Evolutionary conservation across 2,113 vertebrate genomes (phyloP).

Genomic region (Apodemus speciosus): DNA sequence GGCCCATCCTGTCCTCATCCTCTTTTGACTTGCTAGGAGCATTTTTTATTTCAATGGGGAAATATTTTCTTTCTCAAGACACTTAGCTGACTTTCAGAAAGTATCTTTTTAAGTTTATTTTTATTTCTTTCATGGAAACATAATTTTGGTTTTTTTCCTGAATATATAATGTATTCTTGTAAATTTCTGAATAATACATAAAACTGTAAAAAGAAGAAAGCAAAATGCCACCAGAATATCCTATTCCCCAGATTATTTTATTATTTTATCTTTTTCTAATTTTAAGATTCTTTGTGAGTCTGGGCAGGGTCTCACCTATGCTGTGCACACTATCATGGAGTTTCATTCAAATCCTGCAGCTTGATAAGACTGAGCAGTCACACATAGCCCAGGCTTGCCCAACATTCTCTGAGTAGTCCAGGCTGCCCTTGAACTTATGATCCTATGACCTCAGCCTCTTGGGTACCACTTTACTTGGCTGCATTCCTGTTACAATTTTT

Average conservation of each 20-base stretch:
- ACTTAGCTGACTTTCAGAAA: not conserved
- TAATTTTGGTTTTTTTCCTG: not conserved
- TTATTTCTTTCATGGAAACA: conserved; percentile 25
- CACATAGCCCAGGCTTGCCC: not conserved
- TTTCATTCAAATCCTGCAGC: not conserved
- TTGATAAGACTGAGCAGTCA: not conserved
- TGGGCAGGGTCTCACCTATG: not conserved
- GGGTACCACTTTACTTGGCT: not conserved
- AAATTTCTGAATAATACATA: not conserved
- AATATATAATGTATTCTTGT: not conserved
- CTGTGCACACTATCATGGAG: not conserved
- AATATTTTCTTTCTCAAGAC: conserved; percentile 17
- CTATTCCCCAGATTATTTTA: not conserved
- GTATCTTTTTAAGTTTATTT: conserved; percentile 27
- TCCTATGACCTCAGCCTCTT: not conserved
- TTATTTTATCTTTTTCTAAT: not conserved
- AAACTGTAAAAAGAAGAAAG: not conserved
- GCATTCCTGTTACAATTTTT: not conserved
- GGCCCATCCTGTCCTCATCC: not conserved
- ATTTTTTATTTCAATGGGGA: not conserved
- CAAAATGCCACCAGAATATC: not conserved
- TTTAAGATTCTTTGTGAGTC: not conserved
- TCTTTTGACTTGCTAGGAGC: not conserved
- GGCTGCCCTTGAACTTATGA: not conserved
- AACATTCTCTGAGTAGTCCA: not conserved